A percentile compares a stretch with the other conserved stretches of the same genome.
These are phyloP conservation scores for Falco concolor DNA, from an alignment of 2,797 vertebrate species.

Conservation along the genomic window DNA sequence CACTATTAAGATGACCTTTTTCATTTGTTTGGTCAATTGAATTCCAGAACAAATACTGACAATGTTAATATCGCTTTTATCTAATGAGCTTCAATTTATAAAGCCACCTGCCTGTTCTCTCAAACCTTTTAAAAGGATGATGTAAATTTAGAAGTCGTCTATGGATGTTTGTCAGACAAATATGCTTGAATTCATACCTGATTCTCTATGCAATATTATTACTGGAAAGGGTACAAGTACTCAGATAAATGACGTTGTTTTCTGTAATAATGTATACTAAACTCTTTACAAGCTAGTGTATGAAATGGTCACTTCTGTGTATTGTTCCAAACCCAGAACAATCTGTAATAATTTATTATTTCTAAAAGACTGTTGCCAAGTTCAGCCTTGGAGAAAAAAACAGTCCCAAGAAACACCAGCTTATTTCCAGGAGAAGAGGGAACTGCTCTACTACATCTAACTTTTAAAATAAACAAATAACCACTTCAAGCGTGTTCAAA, in stretches of 20 bases:
- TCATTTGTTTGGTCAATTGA: background rate
- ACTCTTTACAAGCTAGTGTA: background rate
- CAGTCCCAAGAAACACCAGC: background rate
- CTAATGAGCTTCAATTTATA: background rate
- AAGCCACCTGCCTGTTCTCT: background rate
- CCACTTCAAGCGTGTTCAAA: background rate
- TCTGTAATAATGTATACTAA: background rate
- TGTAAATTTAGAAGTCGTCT: background rate
- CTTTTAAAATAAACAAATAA: background rate
- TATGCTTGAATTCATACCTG: background rate
- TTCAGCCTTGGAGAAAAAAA: background rate
- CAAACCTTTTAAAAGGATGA: background rate
- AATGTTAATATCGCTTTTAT: background rate
- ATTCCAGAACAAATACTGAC: background rate
- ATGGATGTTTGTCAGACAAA: background rate
- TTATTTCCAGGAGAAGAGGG: background rate
- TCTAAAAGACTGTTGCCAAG: background rate
- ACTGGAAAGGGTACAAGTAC: background rate
- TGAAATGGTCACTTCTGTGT: background rate
- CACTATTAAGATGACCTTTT: background rate
- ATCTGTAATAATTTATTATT: background rate
- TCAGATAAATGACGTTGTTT: background rate
- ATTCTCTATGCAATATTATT: background rate
- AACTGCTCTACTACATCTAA: background rate
- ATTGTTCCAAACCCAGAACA: background rate